Evolutionary conservation across 2,113 vertebrate species (phyloP).

Genomic region (Deroptyus accipitrinus): DNA sequence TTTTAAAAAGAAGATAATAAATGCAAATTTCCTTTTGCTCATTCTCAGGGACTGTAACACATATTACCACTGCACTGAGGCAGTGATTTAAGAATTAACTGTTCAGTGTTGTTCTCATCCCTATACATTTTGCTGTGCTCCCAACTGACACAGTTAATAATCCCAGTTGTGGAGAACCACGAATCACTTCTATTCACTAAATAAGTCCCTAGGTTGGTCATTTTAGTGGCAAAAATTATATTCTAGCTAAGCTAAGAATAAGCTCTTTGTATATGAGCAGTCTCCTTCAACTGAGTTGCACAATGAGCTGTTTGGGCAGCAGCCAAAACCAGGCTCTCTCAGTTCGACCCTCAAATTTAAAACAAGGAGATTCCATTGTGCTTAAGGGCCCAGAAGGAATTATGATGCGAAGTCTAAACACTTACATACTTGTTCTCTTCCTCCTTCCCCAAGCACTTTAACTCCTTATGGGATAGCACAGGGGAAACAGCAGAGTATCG

Average conservation of each 20-base stretch:
- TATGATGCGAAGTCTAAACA: slow-evolving; percentile 64
- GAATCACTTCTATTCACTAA: slow-evolving; percentile 66
- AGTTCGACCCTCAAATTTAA: slow-evolving; percentile 67
- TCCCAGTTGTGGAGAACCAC: slow-evolving; percentile 36
- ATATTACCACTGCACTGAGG: slow-evolving; percentile 37
- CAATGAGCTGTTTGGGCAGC: slow-evolving; percentile 71
- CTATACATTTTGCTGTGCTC: slow-evolving; percentile 19
- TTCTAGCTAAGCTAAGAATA: slow-evolving; percentile 75
- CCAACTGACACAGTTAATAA: slow-evolving; percentile 63
- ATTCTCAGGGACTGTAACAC: slow-evolving; percentile 26
- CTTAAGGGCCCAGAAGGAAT: slow-evolving; percentile 63
- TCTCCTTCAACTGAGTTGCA: slow-evolving; percentile 66
- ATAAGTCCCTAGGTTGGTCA: slow-evolving; percentile 67
- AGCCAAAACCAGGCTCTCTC: slow-evolving; percentile 70
- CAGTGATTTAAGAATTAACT: slow-evolving; percentile 67
- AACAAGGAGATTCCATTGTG: slow-evolving; percentile 75
- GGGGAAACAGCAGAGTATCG: background rate
- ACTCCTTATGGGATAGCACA: slow-evolving; percentile 20
- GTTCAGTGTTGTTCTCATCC: slow-evolving; percentile 29
- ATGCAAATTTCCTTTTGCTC: slow-evolving; percentile 41
- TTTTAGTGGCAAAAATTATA: slow-evolving; percentile 74
- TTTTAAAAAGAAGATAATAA: slow-evolving; percentile 12
- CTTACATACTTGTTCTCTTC: slow-evolving; percentile 62
- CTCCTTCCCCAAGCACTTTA: slow-evolving; percentile 50
- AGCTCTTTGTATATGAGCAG: slow-evolving; percentile 72